Percentiles rank a stretch among this genome's conserved stretches.
phyloP scores from a whole-genome alignment of 2,113 vertebrate species.

The Petrocephalus zakoni region DNA sequence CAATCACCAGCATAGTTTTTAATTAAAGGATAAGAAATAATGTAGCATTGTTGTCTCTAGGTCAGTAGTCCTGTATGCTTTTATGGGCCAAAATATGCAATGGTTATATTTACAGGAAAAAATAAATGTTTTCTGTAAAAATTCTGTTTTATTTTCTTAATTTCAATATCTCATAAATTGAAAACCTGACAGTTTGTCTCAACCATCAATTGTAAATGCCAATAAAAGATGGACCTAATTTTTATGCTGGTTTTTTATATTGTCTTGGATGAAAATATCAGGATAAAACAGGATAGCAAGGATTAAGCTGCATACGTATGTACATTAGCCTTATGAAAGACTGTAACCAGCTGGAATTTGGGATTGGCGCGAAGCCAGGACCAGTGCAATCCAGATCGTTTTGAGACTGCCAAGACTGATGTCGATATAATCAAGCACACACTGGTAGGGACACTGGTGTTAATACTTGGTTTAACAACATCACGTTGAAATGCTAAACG shows the following conservation, averaged over 20 bases:
- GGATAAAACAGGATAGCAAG: not conserved
- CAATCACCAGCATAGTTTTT: not conserved
- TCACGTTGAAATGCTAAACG: too few species aligned
- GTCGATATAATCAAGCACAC: not conserved
- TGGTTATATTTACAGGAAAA: not conserved
- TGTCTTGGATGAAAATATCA: not conserved
- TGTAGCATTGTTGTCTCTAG: not conserved
- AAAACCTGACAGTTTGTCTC: not conserved
- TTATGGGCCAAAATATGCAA: not conserved
- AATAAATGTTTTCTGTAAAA: not conserved
- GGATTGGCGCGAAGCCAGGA: not conserved
- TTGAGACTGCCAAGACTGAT: not conserved
- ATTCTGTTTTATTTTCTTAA: not conserved
- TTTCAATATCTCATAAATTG: not conserved
- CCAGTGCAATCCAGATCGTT: not conserved
- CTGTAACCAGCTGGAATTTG: not conserved
- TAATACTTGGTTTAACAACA: not conserved
- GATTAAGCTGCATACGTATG: not conserved
- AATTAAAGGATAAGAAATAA: not conserved
- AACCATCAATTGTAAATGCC: not conserved
- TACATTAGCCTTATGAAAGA: not conserved
- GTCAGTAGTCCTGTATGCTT: not conserved
- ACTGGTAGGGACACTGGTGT: not conserved
- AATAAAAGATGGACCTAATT: not conserved
- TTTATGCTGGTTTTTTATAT: not conserved